phyloP scores from a whole-genome alignment of 2,888 invertebrate species.

The Ptychoptera contaminata region DNA sequence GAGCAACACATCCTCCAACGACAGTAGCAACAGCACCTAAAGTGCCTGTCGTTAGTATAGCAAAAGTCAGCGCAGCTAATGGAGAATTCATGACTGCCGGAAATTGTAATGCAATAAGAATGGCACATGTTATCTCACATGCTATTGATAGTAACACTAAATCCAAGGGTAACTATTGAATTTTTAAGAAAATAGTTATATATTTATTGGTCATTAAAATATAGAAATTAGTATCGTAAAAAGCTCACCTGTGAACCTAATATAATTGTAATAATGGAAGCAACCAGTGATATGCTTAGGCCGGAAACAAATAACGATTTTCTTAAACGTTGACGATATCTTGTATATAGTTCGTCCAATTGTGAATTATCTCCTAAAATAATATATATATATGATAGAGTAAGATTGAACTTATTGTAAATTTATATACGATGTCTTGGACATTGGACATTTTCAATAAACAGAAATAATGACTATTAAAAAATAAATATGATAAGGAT shows the following conservation, averaged over 20 bases:
- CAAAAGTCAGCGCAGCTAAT: slow-evolving; percentile 28
- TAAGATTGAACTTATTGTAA: no score
- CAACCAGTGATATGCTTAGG: slow-evolving; percentile 24
- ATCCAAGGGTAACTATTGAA: slow-evolving; percentile 19
- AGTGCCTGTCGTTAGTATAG: slow-evolving; percentile 27
- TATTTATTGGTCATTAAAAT: neutral
- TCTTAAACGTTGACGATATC: slow-evolving; percentile 30
- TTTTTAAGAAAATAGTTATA: neutral
- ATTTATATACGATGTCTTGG: no score
- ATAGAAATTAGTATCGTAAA: neutral
- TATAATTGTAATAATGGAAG: slow-evolving; percentile 25
- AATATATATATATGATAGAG: no score
- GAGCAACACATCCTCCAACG: slow-evolving; percentile 26
- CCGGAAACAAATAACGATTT: slow-evolving; percentile 31
- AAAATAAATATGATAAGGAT: no score
- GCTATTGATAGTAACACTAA: slow-evolving; percentile 22
- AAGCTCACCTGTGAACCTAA: slow-evolving; percentile 5
- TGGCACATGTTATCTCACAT: slow-evolving; percentile 24
- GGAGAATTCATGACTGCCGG: slow-evolving; percentile 30
- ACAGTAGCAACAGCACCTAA: slow-evolving; percentile 28
- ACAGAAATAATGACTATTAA: no score
- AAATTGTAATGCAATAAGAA: slow-evolving; percentile 28
- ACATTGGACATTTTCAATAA: no score
- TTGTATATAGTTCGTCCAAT: slow-evolving; percentile 29
- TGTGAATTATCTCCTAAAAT: slow-evolving; percentile 31